phyloP scores from a whole-genome alignment of 2,113 vertebrate genomes.

The Ciconia maguari region DNA sequence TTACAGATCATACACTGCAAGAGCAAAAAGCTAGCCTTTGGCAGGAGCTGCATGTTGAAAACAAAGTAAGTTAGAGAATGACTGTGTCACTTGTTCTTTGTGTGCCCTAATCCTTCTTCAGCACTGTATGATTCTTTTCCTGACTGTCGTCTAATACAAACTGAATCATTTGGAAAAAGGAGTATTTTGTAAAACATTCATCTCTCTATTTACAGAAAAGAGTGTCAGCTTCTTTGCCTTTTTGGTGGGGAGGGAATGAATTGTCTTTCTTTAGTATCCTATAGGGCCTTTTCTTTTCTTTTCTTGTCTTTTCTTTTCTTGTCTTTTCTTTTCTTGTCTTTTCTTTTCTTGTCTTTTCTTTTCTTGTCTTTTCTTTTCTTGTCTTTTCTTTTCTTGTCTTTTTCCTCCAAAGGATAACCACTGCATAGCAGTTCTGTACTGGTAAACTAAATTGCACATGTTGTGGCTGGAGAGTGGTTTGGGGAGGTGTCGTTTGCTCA shows the following conservation, averaged over 20 bases:
- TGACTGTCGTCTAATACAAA: neutral
- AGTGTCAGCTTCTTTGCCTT: neutral
- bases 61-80: slow-evolving; percentile 30
- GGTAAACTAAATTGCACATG: neutral
- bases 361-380: too few species aligned
- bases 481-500: neutral
- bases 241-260: neutral
- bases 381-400: too few species aligned
- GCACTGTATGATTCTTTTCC: neutral
- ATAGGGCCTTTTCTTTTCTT: neutral
- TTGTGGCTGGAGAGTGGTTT: neutral
- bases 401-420: neutral
- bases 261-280: neutral
- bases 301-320: too few species aligned
- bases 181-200: slow-evolving; percentile 18
- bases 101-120: slow-evolving; percentile 2
- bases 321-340: too few species aligned
- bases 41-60: slow-evolving; percentile 32
- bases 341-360: neutral
- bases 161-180: neutral
- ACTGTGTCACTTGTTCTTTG: slow-evolving; percentile 23
- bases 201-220: neutral
- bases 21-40: slow-evolving; percentile 51
- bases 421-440: neutral
- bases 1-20: slow-evolving; percentile 15